These are phyloP conservation scores for Drosophila ambigua DNA, from an alignment of 1,140 invertebrate genomes.

Conservation along the genomic window DNA sequence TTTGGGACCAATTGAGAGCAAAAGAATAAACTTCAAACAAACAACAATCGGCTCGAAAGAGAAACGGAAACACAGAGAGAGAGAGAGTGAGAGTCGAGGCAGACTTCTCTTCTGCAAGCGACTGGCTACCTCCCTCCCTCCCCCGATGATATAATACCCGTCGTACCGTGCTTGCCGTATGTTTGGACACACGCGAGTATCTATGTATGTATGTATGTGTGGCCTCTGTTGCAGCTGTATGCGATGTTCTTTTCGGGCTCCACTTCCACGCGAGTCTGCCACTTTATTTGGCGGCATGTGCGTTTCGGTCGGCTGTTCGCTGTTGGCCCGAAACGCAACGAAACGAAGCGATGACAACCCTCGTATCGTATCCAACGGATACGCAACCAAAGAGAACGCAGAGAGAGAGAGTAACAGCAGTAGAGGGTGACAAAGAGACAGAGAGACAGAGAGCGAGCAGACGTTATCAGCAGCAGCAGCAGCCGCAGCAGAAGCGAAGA, in stretches of 20 bases:
- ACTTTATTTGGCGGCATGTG: constrained; percentile 66
- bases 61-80: neutral
- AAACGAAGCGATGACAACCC: constrained; percentile 57
- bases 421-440: neutral
- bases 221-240: constrained; percentile 4
- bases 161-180: too few relatives aligned
- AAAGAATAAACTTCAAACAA: constrained; percentile 22
- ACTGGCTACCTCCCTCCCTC: neutral
- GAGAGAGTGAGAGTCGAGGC: constrained; percentile 1
- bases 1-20: constrained; percentile 25
- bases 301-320: constrained; percentile 28
- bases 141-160: constrained; percentile 67
- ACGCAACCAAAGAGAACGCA: constrained; percentile 13
- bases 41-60: constrained; percentile 15
- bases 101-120: constrained; percentile 30
- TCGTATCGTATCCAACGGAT: constrained; percentile 47
- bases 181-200: constrained; percentile 24
- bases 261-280: constrained; percentile 34
- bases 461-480: constrained; percentile 32
- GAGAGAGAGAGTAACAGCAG: constrained; percentile 10
- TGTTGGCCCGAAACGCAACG: constrained; percentile 23
- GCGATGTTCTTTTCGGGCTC: constrained; percentile 38
- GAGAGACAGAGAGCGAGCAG: constrained; percentile 8
- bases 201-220: neutral
- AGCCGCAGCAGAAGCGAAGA: neutral